phyloP scores from a whole-genome alignment of 1,140 invertebrate genomes.

The Drosophila burlai region DNA sequence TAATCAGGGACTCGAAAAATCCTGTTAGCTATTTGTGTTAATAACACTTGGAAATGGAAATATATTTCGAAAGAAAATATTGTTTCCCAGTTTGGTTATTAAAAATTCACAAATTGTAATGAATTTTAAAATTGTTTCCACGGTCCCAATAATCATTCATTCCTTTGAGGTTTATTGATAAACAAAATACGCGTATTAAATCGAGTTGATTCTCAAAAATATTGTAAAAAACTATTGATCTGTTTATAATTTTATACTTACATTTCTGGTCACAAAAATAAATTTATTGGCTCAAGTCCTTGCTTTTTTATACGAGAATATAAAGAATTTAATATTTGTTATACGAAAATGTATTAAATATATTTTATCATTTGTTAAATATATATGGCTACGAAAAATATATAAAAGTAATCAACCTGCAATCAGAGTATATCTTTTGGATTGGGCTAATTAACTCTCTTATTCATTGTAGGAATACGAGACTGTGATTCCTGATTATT shows the following conservation, averaged over 20 bases:
- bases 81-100: neutral
- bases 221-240: neutral
- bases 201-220: neutral
- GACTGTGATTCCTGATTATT: neutral
- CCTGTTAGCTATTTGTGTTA: neutral
- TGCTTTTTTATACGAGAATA: conserved; percentile 6
- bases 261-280: conserved; percentile 32
- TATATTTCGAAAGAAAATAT: neutral
- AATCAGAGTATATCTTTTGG: neutral
- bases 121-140: too few species aligned
- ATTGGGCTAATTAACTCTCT: neutral
- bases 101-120: neutral
- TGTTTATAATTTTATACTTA: neutral
- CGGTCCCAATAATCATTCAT: conserved; percentile 6
- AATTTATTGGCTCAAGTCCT: neutral
- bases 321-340: conserved; percentile 10
- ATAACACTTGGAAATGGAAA: neutral
- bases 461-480: neutral
- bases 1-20: neutral
- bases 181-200: neutral
- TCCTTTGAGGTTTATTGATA: neutral
- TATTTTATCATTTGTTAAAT: conserved; percentile 11
- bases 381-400: neutral
- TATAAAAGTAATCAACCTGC: neutral
- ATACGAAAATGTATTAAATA: neutral